Percentiles rank a stretch among this genome's conserved stretches.
phyloP scores from a whole-genome alignment of 1,140 invertebrate species.

The Drosophila persimilis region DNA sequence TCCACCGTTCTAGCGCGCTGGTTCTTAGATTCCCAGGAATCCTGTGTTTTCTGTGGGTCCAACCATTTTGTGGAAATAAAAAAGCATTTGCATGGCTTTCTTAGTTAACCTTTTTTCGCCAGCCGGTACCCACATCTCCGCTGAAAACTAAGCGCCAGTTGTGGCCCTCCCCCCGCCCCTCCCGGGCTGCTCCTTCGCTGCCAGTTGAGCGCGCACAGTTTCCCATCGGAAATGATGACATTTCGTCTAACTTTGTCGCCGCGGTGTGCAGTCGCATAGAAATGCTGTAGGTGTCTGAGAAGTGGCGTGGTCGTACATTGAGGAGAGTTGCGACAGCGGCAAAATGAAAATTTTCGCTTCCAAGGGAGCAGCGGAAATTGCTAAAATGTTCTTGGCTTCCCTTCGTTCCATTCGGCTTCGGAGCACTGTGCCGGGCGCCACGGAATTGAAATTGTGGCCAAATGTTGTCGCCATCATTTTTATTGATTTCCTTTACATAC shows the following conservation, averaged over 20 bases:
- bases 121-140: slow-evolving; percentile 20
- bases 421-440: slow-evolving; percentile 26
- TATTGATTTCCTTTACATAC: slow-evolving; percentile 72
- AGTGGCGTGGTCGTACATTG: slow-evolving; percentile 44
- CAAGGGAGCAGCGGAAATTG: slow-evolving; percentile 59
- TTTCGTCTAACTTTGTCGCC: slow-evolving; percentile 79
- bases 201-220: slow-evolving; percentile 65
- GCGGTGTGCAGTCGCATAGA: slow-evolving; percentile 74
- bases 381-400: slow-evolving; percentile 58
- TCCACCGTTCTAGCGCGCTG: not conserved
- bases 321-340: slow-evolving; percentile 29
- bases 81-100: slow-evolving; percentile 66
- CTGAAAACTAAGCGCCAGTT: slow-evolving; percentile 49
- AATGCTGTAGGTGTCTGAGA: slow-evolving; percentile 70
- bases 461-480: slow-evolving; percentile 72
- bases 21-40: slow-evolving; percentile 41
- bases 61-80: slow-evolving; percentile 61
- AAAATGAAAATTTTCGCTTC: slow-evolving; percentile 75
- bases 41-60: slow-evolving; percentile 15
- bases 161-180: not conserved
- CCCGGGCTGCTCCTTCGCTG: slow-evolving; percentile 29
- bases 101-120: slow-evolving; percentile 69
- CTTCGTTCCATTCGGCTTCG: not conserved
- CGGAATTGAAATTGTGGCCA: slow-evolving; percentile 76
- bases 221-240: slow-evolving; percentile 81